A percentile compares a stretch with the other conserved stretches of the same genome.
Conservation (phyloP, 2,888 invertebrate genomes). For the Drosophila percnosoma region DNA sequence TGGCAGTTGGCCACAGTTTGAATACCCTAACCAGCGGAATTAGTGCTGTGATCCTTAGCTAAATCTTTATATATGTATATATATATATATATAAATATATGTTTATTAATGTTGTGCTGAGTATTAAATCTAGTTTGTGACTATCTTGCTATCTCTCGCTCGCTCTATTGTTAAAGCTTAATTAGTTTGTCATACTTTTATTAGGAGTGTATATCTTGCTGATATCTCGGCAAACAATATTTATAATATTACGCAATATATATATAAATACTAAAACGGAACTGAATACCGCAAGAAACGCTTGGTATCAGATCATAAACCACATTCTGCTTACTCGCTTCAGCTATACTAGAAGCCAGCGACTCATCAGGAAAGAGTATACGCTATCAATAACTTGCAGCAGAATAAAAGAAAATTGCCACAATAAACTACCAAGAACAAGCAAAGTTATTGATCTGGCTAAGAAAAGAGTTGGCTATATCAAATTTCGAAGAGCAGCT, state of each 20-base stretch:
- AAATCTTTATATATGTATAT: not conserved
- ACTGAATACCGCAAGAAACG: too few relatives aligned
- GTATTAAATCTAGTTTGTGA: not conserved
- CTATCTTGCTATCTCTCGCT: not conserved
- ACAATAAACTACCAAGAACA: not conserved
- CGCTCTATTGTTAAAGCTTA: not conserved
- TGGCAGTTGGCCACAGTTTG: conserved; percentile 1
- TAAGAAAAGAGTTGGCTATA: conserved; percentile 12
- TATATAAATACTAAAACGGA: too few relatives aligned
- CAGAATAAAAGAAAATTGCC: not conserved
- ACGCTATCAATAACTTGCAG: conserved; percentile 33
- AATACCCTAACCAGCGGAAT: not conserved
- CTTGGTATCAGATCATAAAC: too few relatives aligned
- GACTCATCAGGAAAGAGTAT: not conserved
- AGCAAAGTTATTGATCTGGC: not conserved
- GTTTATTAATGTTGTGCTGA: not conserved
- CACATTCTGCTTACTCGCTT: too few relatives aligned
- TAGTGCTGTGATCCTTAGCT: not conserved
- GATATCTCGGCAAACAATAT: not conserved
- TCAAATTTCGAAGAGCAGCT: conserved; percentile 14
- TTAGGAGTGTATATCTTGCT: not conserved
- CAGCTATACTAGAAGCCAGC: too few relatives aligned
- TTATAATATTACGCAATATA: too few relatives aligned
- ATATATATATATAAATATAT: not conserved
- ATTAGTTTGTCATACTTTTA: not conserved